Evolutionary conservation across 2,888 invertebrate genomes (phyloP).

Genomic region (Coenonympha arcania): DNA sequence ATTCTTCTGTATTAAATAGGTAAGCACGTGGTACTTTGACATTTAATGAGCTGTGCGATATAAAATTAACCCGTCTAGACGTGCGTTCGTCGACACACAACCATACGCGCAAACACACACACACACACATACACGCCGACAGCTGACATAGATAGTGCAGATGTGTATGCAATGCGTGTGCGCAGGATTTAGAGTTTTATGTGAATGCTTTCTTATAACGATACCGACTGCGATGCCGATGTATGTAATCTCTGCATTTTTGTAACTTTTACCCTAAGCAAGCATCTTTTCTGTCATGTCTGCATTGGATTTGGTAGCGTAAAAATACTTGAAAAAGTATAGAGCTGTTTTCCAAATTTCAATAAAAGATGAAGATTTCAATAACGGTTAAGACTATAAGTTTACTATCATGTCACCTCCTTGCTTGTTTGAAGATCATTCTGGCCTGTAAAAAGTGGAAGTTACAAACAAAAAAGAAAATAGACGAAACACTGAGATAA

Average conservation of each 20-base stretch:
- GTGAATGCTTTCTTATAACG: not conserved
- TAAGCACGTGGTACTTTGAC: conserved; percentile 5
- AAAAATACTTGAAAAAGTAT: too few species aligned
- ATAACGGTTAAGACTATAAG: too few species aligned
- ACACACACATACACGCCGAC: too few species aligned
- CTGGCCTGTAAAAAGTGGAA: not conserved
- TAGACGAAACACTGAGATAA: not conserved
- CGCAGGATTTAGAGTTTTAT: not conserved
- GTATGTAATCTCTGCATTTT: not conserved
- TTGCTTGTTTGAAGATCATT: too few species aligned
- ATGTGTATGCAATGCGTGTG: conserved; percentile 25
- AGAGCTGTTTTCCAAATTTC: too few species aligned
- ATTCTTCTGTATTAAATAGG: too few species aligned
- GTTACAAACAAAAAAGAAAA: not conserved
- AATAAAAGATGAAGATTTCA: too few species aligned
- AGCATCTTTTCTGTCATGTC: too few species aligned
- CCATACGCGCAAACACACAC: too few species aligned
- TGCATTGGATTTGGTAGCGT: too few species aligned
- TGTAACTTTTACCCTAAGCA: too few species aligned
- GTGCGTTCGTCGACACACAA: conserved; percentile 33
- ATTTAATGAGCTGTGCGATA: conserved; percentile 21
- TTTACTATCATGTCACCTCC: too few species aligned
- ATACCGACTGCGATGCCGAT: not conserved
- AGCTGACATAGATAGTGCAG: conserved; percentile 24
- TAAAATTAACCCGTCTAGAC: conserved; percentile 52